phyloP scores from a whole-genome alignment of 2,113 vertebrate genomes.

The Aspidoscelis tigris region DNA sequence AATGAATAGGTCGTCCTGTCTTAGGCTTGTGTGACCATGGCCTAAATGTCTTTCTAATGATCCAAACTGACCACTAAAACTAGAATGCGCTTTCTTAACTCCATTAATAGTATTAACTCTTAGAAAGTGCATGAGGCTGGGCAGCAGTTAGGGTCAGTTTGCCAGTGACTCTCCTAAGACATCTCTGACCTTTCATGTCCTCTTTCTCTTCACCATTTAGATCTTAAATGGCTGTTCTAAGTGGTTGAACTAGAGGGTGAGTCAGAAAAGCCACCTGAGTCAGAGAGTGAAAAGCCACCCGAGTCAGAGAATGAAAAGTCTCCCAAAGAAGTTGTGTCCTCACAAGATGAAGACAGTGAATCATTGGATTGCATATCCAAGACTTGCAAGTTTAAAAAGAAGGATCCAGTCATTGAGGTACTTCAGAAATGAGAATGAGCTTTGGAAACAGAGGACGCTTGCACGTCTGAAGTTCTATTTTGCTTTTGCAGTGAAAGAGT shows the following conservation, averaged over 20 bases:
- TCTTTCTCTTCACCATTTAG: slow-evolving; percentile 73
- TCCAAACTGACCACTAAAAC: slow-evolving; percentile 7
- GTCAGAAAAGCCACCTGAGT: slow-evolving; percentile 65
- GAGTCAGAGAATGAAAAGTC: slow-evolving; percentile 65
- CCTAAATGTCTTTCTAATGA: slow-evolving; percentile 10
- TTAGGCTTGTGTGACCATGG: too few relatives aligned
- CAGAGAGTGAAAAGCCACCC: slow-evolving; percentile 71
- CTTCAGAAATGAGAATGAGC: slow-evolving; percentile 39
- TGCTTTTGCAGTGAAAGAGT: slow-evolving; percentile 8
- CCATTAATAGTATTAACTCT: slow-evolving; percentile 43
- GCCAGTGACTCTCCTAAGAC: neutral
- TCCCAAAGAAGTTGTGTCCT: slow-evolving; percentile 72
- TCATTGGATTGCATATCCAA: slow-evolving; percentile 71
- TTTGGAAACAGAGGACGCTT: neutral
- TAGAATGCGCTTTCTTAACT: slow-evolving; percentile 38
- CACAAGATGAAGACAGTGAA: slow-evolving; percentile 77
- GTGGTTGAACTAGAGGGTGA: slow-evolving; percentile 77
- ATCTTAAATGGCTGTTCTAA: slow-evolving; percentile 71
- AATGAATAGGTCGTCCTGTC: too few relatives aligned
- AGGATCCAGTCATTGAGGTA: slow-evolving; percentile 79
- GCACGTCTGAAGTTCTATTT: neutral
- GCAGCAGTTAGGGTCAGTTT: neutral
- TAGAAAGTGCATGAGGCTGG: slow-evolving; percentile 60
- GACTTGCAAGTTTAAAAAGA: slow-evolving; percentile 71
- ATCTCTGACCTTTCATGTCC: slow-evolving; percentile 47